These are phyloP conservation scores for Pteronura brasiliensis DNA, from an alignment of 2,113 vertebrate genomes.

Conservation along the genomic window DNA sequence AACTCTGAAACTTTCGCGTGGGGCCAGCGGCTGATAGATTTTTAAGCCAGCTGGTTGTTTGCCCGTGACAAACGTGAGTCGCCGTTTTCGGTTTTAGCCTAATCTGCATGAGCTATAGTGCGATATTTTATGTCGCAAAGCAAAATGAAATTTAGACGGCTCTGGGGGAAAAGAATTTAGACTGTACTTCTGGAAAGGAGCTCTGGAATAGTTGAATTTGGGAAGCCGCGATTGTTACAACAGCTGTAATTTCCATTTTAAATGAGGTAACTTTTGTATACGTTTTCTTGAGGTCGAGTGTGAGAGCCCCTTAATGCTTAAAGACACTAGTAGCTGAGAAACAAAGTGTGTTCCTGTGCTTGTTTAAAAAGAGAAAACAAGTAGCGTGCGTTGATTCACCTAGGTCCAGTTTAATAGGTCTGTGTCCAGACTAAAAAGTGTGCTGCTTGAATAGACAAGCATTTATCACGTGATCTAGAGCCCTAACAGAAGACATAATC, in stretches of 20 bases:
- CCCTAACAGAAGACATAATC: neutral
- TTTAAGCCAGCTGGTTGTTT: neutral
- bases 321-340: neutral
- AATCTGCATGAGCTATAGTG: neutral
- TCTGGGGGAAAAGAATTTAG: neutral
- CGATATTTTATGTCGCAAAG: neutral
- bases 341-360: neutral
- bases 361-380: constrained; percentile 42
- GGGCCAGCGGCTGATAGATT: neutral
- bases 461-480: neutral
- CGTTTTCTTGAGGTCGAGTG: neutral
- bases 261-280: constrained; percentile 49
- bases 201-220: neutral
- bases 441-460: neutral
- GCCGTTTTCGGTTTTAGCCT: neutral
- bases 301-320: constrained; percentile 35
- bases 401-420: neutral
- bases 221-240: constrained; percentile 7
- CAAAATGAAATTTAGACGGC: neutral
- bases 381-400: neutral
- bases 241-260: constrained; percentile 49
- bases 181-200: neutral
- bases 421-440: neutral
- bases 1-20: neutral
- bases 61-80: neutral